Base-by-base conservation (phyloP, 2,797 vertebrate genomes). In the Pachyuromys duprasi region DNA sequence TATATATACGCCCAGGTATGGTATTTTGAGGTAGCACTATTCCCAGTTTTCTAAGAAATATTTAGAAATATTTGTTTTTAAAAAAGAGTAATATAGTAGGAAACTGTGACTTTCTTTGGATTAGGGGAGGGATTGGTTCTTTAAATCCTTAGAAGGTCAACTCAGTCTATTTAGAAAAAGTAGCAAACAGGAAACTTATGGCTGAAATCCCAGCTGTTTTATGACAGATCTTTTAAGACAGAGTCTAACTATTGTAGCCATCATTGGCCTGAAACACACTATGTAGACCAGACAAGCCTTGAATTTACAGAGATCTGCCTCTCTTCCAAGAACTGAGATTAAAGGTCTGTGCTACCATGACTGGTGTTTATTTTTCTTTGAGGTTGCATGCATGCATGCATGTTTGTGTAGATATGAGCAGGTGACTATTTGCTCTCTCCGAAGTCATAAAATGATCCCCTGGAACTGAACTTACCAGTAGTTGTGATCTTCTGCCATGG, bases 61-160 rank as follows among this genome's bases (percentile, higher is more conserved):
- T 11, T 49, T 49, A 49, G 49, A 49, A 49, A 49, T 49, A 49
- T 49, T 49, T 49, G 8, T 49, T 49, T 1, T 49, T 49, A 49
- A 49, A 57, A 74, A 91, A 70, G 2, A 93, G 67, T 28, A 76
- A 36, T n/a, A 33, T 4, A 69, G 24, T 90, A 62, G 6, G 7
- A 49, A 76, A 74, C 22, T 49, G 57, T 33, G 86, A 26, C 76
- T 93, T 90, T 93, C 78, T 93, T 96, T 94, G 45, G 28, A 67
- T 93, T 62, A 36, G 39, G 75, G 87, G 33, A 91, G 63, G 42
- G n/a, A 28, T 49, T 80, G 49, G 53, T 81, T 97, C 26, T 95
- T 95, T 33, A 89, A 87, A 75, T 8, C 55, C 8, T 78, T 28
- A 90, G 4, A 8, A 49, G 4, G 9, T 93, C 55, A 91, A 53